Base-by-base conservation (phyloP, 2,888 invertebrate genomes). In the Cecidostiba fungosa region DNA sequence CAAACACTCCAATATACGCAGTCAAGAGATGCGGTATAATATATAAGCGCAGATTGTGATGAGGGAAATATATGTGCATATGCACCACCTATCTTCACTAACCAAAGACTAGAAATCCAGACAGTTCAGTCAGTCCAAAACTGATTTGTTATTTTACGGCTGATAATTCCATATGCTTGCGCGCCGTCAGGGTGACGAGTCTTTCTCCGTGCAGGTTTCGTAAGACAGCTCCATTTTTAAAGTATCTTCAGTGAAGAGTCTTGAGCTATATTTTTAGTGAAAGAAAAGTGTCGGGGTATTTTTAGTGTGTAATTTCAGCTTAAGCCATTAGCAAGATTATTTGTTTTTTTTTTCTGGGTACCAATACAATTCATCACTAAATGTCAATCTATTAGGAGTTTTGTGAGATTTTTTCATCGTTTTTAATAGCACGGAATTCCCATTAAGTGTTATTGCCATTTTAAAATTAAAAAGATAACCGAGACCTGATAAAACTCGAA, bases 281-380 rank as follows among this genome's bases (percentile, higher is more conserved):
- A 72, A 26, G 47, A 77, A 74, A 76, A 74, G 29, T 74, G 39
- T 84, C 79, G 19, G 70, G 74, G 74, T 84, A 84, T 84, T 84
- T 84, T 69, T 79, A 80, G 76, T 19, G 10, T 26, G 47, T 32
- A 47, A 36, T 73, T 78, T 23, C 62, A 62, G 66, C 12, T 14
- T 29, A 62, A 47, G n/a, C 59, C 6, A 32, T 72, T n/a, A 36
- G 19, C 3, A 26, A 43, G 54, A 39, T 70, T 82, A 10, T 76
- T 29, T 39, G 0, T 29, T 6, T 8, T 39, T 29, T 8, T 50
- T 23, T 23, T 59, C 72, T 19, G 26, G 10, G 14, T 69, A 66
- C 39, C 1, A 12, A 1, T 0, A 43, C 39, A 12, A 43, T 43
- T 12, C 43, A 10, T 12, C 12, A 43, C 2, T 1, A 43, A 43